Conservation (phyloP, 2,113 vertebrate species). For the Choloepus hoffmanni region DNA sequence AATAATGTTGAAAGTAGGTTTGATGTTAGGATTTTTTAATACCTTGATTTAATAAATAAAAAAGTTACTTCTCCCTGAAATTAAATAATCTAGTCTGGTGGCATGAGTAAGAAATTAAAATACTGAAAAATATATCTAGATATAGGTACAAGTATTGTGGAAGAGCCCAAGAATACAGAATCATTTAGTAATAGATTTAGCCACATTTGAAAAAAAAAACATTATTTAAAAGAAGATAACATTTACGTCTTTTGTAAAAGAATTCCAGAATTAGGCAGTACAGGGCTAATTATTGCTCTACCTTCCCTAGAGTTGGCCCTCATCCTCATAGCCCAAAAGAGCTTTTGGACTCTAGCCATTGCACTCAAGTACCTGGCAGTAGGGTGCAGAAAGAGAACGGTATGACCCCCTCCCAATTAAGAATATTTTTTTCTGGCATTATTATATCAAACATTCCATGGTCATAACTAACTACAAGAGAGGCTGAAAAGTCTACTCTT, state of each 20-base stretch:
- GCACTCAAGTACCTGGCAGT: background rate
- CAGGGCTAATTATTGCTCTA: background rate
- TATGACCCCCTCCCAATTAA: no score
- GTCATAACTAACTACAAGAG: background rate
- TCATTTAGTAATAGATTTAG: background rate
- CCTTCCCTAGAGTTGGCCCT: background rate
- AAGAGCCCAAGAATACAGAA: background rate
- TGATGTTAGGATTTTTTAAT: background rate
- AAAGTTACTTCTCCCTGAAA: background rate
- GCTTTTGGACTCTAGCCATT: background rate
- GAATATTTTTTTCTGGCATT: background rate
- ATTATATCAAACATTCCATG: background rate
- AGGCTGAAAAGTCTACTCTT: background rate
- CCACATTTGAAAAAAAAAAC: background rate
- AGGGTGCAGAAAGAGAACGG: background rate
- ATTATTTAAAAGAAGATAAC: background rate
- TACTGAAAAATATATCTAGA: background rate
- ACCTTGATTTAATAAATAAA: background rate
- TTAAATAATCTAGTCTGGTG: background rate
- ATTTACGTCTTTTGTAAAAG: background rate
- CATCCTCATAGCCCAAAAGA: background rate
- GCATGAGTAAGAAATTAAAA: background rate
- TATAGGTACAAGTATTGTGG: background rate
- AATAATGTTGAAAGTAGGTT: constrained; percentile 6
- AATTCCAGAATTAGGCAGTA: background rate